Evolutionary conservation across 2,888 invertebrate genomes (phyloP).

Genomic region (Dryocosmus kuriphilus): DNA sequence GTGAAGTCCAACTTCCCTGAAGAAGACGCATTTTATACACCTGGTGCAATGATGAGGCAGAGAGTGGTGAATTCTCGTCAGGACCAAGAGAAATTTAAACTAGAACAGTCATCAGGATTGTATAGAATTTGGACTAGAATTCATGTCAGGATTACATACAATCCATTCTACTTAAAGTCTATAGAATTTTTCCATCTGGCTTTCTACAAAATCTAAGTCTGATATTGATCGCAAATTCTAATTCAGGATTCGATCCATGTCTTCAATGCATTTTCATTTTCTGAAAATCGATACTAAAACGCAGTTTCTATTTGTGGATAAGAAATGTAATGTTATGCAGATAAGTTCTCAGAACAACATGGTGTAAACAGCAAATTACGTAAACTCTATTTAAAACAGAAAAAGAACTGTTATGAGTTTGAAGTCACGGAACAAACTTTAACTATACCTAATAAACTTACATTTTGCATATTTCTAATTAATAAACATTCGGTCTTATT

Average conservation of each 20-base stretch:
- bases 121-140: too few species aligned
- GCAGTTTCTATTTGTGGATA: background rate
- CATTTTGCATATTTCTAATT: background rate
- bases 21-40: too few species aligned
- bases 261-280: background rate
- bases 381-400: background rate
- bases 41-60: too few species aligned
- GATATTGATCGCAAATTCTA: background rate
- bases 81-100: too few species aligned
- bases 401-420: conserved; percentile 20
- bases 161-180: too few species aligned
- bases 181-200: too few species aligned
- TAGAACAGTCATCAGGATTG: too few species aligned
- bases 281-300: background rate
- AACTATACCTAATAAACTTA: background rate
- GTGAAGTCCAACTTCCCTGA: too few species aligned
- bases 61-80: too few species aligned
- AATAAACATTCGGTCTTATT: background rate
- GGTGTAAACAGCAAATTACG: conserved; percentile 21
- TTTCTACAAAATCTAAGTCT: background rate
- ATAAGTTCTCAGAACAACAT: conserved; percentile 2
- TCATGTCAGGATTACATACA: too few species aligned
- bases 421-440: conserved; percentile 6
- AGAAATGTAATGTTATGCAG: conserved; percentile 5
- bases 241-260: background rate